Base-by-base conservation (phyloP, 2,113 vertebrate genomes). In the Amblyopsis rosae region DNA sequence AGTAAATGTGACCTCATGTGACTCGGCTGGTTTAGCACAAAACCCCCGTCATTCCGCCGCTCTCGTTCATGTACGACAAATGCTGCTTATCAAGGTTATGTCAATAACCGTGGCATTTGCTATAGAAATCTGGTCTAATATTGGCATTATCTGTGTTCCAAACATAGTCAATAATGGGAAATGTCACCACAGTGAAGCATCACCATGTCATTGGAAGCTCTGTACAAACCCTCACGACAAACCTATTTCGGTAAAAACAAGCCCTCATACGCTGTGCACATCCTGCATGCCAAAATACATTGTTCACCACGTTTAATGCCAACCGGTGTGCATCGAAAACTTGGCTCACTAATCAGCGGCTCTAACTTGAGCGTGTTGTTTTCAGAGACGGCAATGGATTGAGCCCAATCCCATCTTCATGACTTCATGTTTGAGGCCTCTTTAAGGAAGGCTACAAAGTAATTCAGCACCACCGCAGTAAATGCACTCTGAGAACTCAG, bases 401-500 rank as follows among this genome's bases (percentile, higher is more conserved):
- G 54, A 0, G 54, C 35, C 10, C 11, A 8, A 7, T 19, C 15
- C 33, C 62, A 26, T 80, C 54, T 32, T 33, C 9, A 41, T 41
- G 35, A 41, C 17, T 56, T 55, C 67, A 59, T 68, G 70, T 58
- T 58, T 51, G 62, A 71, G 65, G 59, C 68, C 63, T 79, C 71
- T 82, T 75, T 64, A 56, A 78, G 84, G 73, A 72, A 75, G 77
- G 77, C 73, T n/a, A 59, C 66, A 53, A 60, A 85, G 89, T 89
- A 89, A 88, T 79, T 69, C 74, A 70, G 84, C 81, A 76, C 75
- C 74, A 2, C 47, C 58, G 67, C 73, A 72, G 77, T 76, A 83
- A 82, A 79, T 82, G 81, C 79, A 74, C 70, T 73, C 65, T 56
- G 83, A 80, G 69, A 81, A 75, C 62, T 83, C 87, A 79, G 88